These are phyloP conservation scores for Macrosiphum euphorbiae DNA, from an alignment of 2,888 invertebrate genomes.

Conservation along the genomic window DNA sequence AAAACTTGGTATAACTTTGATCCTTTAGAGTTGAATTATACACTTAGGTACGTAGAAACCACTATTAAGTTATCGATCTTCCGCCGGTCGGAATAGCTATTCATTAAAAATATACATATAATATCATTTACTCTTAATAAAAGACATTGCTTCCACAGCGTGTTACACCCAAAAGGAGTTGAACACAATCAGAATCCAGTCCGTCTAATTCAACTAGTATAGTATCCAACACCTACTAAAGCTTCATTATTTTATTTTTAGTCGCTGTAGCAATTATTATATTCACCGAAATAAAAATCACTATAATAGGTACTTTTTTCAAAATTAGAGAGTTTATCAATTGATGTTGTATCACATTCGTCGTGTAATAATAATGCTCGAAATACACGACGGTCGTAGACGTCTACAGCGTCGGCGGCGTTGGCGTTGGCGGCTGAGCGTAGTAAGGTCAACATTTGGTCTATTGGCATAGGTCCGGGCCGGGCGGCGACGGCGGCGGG, in stretches of 20 bases:
- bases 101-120: no score
- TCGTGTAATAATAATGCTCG: not conserved
- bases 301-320: not conserved
- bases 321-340: not conserved
- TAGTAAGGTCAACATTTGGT: slow-evolving; percentile 64
- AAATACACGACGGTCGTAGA: slow-evolving; percentile 1
- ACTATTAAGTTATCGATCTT: no score
- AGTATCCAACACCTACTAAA: not conserved
- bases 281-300: not conserved
- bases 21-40: no score
- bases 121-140: no score
- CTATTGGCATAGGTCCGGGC: slow-evolving; percentile 61
- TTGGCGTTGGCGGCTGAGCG: not conserved
- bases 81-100: no score
- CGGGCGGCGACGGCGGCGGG: not conserved
- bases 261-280: not conserved
- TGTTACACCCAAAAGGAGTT: no score
- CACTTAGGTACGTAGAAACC: no score
- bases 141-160: no score
- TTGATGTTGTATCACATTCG: not conserved
- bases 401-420: not conserved
- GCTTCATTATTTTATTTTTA: not conserved
- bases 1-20: no score
- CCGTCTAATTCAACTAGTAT: no score
- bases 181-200: no score